phyloP scores from a whole-genome alignment of 2,113 vertebrate species.

The Gallinago jamesoni region DNA sequence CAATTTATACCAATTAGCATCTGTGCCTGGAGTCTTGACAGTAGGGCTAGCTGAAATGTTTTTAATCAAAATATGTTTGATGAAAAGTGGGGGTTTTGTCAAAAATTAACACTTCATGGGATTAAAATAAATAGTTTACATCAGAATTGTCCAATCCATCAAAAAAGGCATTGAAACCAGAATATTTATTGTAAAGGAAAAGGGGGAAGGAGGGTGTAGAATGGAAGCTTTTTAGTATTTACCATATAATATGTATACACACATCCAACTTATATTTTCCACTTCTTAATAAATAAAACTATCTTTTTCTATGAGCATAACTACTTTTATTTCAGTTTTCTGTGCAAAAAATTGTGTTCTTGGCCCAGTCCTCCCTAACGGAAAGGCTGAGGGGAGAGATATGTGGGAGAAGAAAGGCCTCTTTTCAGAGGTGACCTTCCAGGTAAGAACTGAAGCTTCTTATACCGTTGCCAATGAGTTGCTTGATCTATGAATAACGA shows the following conservation, averaged over 20 bases:
- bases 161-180: neutral
- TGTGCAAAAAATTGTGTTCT: neutral
- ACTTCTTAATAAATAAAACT: neutral
- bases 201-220: neutral
- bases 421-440: slow-evolving; percentile 57
- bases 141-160: neutral
- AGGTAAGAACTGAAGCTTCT: slow-evolving; percentile 62
- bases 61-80: slow-evolving; percentile 13
- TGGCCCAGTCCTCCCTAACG: neutral
- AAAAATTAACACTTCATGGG: neutral
- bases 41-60: neutral
- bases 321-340: neutral
- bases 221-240: neutral
- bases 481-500: slow-evolving; percentile 40
- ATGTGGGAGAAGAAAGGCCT: neutral
- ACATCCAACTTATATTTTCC: neutral
- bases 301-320: neutral
- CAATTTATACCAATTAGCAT: neutral
- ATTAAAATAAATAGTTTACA: neutral
- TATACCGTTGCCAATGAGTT: neutral
- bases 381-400: slow-evolving; percentile 38
- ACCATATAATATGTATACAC: neutral
- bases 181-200: neutral
- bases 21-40: neutral
- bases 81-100: neutral